Base-by-base conservation (phyloP, 2,888 invertebrate genomes). In the Drosophila hamatofila region DNA sequence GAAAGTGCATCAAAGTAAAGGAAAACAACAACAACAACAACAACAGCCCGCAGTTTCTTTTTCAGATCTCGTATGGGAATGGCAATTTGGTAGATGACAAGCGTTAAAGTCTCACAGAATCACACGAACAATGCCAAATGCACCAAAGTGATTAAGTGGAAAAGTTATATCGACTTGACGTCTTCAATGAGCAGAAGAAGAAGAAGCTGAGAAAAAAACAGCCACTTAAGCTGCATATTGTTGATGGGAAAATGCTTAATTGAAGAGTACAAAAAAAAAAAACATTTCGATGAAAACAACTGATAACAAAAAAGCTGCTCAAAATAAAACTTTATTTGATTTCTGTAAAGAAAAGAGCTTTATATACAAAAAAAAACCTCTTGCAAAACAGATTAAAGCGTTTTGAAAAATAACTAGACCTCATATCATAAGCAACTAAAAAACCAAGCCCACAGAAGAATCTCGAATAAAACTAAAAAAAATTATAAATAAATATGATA, bases 111-210 rank as follows among this genome's bases (percentile, higher is more conserved):
- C 75, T 39, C 75, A 77, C 64, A 55, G 42, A 35, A 39, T 37
- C 37, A 23, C 27, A n/a, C 48, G 21, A 41, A 72, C 66, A 72
- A 77, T 78, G 60, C 16, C n/a, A 41, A 39, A 39, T 51, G 54
- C 72, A 66, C 55, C 64, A 11, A 77, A 56, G 52, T 77, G 77
- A 79, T 78, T 80, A 75, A 78, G 76, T 72, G 75, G 70, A 55
- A 78, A 79, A 79, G 41, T 75, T 78, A 51, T 3, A 27, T 25
- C 18, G 56, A 42, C 11, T 64, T 59, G 75, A 75, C 67, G 46
- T 70, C 18, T 30, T 57, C 66, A 66, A 69, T 48, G 78, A 25
- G 37, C 41, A 16, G 4, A 30, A 9, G 27, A 54, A 41, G 52
- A 23, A 21, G 42, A 8, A 18, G 27, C 2, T 1, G 9, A 9